phyloP scores from a whole-genome alignment of 2,113 vertebrate species.

The Hippocampus zosterae region DNA sequence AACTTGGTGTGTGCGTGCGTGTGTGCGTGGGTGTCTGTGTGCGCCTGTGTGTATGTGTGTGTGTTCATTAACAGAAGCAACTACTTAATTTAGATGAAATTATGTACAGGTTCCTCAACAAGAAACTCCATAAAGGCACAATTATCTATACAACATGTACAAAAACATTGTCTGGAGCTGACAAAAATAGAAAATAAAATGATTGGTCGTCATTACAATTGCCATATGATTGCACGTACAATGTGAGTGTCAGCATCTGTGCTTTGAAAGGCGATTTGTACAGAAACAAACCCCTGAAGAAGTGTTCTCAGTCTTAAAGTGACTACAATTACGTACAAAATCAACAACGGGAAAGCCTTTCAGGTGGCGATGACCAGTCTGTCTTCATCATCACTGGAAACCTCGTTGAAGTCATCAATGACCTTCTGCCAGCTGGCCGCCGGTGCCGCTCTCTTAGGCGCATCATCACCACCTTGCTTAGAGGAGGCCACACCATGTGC shows the following conservation, averaged over 20 bases:
- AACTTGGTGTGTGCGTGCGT: constrained; percentile 54
- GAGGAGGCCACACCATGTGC: constrained; percentile 19
- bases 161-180: constrained; percentile 84
- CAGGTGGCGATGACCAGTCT: constrained; percentile 93
- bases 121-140: constrained; percentile 97
- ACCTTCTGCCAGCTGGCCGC: constrained; percentile 67
- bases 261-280: constrained; percentile 85
- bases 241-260: constrained; percentile 94
- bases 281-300: constrained; percentile 79
- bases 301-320: constrained; percentile 83
- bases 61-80: constrained; percentile 78
- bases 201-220: constrained; percentile 91
- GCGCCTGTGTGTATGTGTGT: constrained; percentile 14
- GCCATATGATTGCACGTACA: constrained; percentile 95
- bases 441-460: constrained; percentile 42
- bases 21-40: neutral
- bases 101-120: constrained; percentile 94
- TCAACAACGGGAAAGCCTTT: constrained; percentile 53
- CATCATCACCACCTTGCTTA: constrained; percentile 24
- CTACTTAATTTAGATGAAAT: constrained; percentile 83
- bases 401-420: constrained; percentile 79
- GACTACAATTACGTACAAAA: constrained; percentile 72
- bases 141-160: constrained; percentile 99
- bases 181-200: constrained; percentile 74
- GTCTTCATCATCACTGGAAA: constrained; percentile 93